Base-by-base conservation (phyloP, 2,797 vertebrate genomes). In the Pitangus sulphuratus region DNA sequence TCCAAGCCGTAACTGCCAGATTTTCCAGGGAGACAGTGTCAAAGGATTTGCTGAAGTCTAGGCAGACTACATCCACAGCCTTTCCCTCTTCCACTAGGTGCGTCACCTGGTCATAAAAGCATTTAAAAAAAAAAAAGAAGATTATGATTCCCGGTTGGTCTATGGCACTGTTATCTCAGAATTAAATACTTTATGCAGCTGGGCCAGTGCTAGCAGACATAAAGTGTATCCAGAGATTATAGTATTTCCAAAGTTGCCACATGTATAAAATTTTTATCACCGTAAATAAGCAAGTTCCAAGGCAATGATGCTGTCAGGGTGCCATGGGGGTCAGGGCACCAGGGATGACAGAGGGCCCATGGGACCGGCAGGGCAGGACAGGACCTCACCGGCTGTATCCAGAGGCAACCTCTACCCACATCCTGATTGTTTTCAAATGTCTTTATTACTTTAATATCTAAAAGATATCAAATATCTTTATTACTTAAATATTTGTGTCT, bases 1-100 rank as follows among this genome's bases (percentile, higher is more conserved):
- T 3, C 24, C 25, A 8, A 54, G 48, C 8, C 0, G 0, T 35
- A 6, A 17, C 33, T 54, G 40, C 16, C 22, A 12, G 15, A 11
- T 56, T 54, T 78, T 54, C 64, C 37, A 39, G 31, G 25, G 9
- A 56, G 16, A 31, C 12, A 5, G 5, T 39, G 37, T 40, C 40
- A 61, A 33, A 54, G 24, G 24, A 33, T 21, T 35, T 48, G 25
- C 57, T 56, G 35, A 70, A 12, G 12, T 56, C 21, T 35, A 15
- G 17, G 17, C 12, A 35, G 42, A 18, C 0, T 0, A 20, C 5
- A 28, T 28, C 17, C n/a, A 24, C 24, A 66, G 37, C 10, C n/a
- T 50, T 72, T 37, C 33, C 50, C 15, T 65, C 13, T 18, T 53
- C 9, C 0, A 0, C 17, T 25, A 31, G 16, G 8, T 39, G 39